Evolutionary conservation across 2,888 invertebrate genomes (phyloP), one percentile per base, ranked within the genome.

Genomic region (Eupithecia pulchellata): DNA sequence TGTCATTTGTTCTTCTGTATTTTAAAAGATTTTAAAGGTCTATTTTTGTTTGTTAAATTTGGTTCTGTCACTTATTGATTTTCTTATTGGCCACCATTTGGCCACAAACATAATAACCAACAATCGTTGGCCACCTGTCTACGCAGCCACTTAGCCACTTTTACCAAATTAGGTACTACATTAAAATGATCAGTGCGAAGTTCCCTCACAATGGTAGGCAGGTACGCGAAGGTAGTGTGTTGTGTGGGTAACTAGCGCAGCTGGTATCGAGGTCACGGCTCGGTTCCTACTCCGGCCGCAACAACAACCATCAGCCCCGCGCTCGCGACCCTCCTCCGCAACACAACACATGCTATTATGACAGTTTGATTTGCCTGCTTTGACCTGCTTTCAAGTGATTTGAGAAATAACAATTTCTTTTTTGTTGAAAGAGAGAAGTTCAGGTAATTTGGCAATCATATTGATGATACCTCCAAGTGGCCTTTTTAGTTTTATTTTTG

Each of bases 191-290:
- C 42, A 5, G 42, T 63, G 63, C 13, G 63, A 63, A 63, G 29
- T 42, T 47, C 17, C 3, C 42, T 42, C 42, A 47, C 39, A 30
- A 47, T 4, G 27, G 42, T 13, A 29, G n/a, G n/a, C n/a, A n/a
- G n/a, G n/a, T n/a, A n/a, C n/a, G n/a, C n/a, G n/a, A n/a, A n/a
- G n/a, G n/a, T n/a, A n/a, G n/a, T n/a, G n/a, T n/a, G n/a, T n/a
- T n/a, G n/a, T 47, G 63, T 30, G 63, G 42, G 63, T 47, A 47
- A 63, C 63, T 47, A 11, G 47, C 42, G 47, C 42, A 17, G 4
- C 4, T 20, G 1, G 20, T n/a, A 68, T 68, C 17, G 68, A 42
- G 68, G 55, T 63, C 17, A 29, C 57, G 29, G 29, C 29, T 27
- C 29, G 5, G 29, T 29, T 27, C 29, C 29, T 29, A 57, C 57